Percentiles rank a stretch among this genome's conserved stretches.
Evolutionary conservation across 2,797 vertebrate species (phyloP).

Genomic region (Anguilla anguilla): DNA sequence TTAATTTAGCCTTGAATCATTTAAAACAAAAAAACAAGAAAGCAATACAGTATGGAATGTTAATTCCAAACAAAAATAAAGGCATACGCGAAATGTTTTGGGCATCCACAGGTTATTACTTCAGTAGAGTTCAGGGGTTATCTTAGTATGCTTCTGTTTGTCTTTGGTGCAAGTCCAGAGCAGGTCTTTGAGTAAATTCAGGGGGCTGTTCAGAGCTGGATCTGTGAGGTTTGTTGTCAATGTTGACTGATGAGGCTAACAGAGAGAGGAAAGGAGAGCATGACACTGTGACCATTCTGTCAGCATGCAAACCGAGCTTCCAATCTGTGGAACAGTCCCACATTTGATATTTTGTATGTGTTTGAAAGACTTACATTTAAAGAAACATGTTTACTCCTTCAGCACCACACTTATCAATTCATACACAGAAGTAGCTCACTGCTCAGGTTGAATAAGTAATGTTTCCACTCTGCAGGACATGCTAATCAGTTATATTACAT

Average conservation of each 20-base stretch:
- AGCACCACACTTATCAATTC: not conserved
- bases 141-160: not conserved
- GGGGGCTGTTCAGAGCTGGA: not conserved
- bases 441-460: not conserved
- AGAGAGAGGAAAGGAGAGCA: not conserved
- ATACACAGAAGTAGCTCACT: not conserved
- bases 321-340: not conserved
- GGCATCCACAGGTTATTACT: not conserved
- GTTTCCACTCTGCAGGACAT: not conserved
- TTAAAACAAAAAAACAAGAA: no score
- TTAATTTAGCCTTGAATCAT: not conserved
- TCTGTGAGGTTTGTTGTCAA: not conserved
- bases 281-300: not conserved
- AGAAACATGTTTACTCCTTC: not conserved
- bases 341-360: not conserved
- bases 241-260: not conserved
- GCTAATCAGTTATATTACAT: not conserved
- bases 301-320: not conserved
- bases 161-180: not conserved
- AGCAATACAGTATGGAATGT: not conserved
- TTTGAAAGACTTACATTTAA: not conserved
- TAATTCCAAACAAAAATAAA: not conserved
- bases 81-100: not conserved
- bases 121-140: not conserved
- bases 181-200: not conserved